These are phyloP conservation scores for Strigops habroptila DNA, from an alignment of 2,113 vertebrate genomes.

Conservation along the genomic window DNA sequence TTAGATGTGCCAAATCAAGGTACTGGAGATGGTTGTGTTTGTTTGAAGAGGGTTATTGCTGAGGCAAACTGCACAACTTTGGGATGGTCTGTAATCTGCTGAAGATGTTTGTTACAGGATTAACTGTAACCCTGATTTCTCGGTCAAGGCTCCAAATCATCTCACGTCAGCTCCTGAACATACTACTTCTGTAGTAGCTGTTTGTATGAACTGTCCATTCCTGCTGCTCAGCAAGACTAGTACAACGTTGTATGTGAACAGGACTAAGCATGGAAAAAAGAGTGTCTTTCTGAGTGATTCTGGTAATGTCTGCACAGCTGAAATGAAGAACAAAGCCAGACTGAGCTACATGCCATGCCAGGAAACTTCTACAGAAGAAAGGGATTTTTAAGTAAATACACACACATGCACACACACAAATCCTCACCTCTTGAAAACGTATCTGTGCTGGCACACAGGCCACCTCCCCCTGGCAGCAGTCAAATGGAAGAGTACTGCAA, in stretches of 20 bases:
- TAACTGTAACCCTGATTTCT: background rate
- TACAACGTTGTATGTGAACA: background rate
- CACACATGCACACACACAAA: background rate
- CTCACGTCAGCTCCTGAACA: background rate
- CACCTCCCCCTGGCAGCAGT: background rate
- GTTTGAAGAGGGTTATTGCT: background rate
- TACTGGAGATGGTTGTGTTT: rapidly evolving
- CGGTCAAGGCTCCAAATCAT: background rate
- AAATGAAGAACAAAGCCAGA: background rate
- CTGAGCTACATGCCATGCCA: background rate
- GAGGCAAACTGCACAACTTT: background rate
- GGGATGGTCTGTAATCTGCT: background rate
- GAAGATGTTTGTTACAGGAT: background rate
- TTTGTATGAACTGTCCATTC: background rate
- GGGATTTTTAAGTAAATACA: background rate
- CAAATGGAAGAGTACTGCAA: background rate
- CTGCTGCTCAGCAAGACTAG: background rate
- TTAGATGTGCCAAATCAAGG: rapidly evolving
- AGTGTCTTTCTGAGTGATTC: background rate
- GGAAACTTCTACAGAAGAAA: background rate
- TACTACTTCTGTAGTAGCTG: background rate
- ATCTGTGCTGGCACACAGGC: background rate
- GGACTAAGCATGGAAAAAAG: background rate
- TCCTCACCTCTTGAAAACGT: background rate
- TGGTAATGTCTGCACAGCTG: background rate